Conservation (phyloP, 2,797 vertebrate species). For the Alouatta caraya region DNA sequence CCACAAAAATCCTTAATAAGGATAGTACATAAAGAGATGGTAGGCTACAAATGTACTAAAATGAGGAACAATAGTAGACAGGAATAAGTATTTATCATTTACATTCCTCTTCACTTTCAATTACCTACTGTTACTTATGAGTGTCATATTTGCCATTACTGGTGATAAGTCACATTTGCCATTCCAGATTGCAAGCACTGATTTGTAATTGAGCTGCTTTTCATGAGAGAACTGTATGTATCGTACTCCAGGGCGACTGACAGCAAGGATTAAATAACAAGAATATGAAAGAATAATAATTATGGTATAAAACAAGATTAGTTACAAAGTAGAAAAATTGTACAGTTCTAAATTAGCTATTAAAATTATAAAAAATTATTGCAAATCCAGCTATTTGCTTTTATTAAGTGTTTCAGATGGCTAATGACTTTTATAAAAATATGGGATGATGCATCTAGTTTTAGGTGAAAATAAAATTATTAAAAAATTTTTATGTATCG, state of each 20-base stretch:
- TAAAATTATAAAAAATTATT: constrained; percentile 30
- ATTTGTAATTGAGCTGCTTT: constrained; percentile 6
- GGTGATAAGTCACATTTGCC: background rate
- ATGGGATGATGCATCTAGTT: background rate
- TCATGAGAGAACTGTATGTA: background rate
- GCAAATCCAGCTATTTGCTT: constrained; percentile 17
- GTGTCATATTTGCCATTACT: background rate
- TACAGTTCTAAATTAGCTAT: constrained; percentile 29
- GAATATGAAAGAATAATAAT: constrained; percentile 11
- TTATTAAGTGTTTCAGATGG: background rate
- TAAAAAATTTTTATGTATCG: background rate
- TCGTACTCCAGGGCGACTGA: background rate
- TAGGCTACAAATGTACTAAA: background rate
- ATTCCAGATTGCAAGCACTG: background rate
- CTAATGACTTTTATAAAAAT: background rate
- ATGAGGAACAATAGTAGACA: background rate
- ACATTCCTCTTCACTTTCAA: background rate
- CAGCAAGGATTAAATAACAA: background rate
- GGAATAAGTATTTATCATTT: background rate
- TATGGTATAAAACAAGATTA: background rate
- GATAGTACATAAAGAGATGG: background rate
- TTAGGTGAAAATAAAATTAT: background rate
- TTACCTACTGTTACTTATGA: background rate
- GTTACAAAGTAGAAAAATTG: background rate
- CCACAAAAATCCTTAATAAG: background rate